Base-by-base conservation (phyloP, 2,113 vertebrate genomes). In the Trachemys scripta region DNA sequence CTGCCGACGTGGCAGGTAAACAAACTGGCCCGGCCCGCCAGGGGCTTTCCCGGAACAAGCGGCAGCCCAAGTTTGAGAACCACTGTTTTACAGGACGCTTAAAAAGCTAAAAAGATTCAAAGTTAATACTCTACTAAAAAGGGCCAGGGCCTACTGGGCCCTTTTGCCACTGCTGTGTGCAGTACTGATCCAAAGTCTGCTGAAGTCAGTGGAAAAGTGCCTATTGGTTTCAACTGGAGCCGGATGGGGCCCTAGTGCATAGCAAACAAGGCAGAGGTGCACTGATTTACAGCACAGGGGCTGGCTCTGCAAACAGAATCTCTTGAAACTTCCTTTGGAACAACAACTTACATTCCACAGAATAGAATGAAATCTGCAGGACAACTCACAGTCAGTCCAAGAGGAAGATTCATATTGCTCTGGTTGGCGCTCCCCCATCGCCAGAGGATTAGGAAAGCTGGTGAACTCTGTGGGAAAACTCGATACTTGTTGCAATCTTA, bases 201-300 rank as follows among this genome's bases (percentile, higher is more conserved):
- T 27, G 75, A 45, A 47, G 24, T 29, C 42, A 16, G 5, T 12
- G 75, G 38, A 14, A 45, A 47, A 47, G 27, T 4, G 13, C 75
- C 22, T 78, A 27, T 13, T 29, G 42, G 75, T 47, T 47, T 78
- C 75, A 13, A 27, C 6, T 27, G 75, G 42, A 14, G 42, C 22
- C 5, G 9, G 72, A 5, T 22, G 5, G n/a, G 38, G 20, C 45
- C 38, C 75, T 13, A 4, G 6, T 16, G 75, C 25, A 16, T 9
- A 13, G 42, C 42, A 25, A 45, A 14, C 5, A 92, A 29, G 1
- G 0, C 8, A 0, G 0, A 5, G 0, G 0, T 24, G 19, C 17
- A 4, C 0, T 75, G 45, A 47, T 62, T 81, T 27, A 24, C 8
- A 57, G n/a, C 38, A 29, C 17, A 1, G 1, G 6, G 31, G 27